A percentile compares a stretch with the other conserved stretches of the same genome.
Evolutionary conservation across 1,140 invertebrate species (phyloP).

Genomic region (Ceratina calcarata): DNA sequence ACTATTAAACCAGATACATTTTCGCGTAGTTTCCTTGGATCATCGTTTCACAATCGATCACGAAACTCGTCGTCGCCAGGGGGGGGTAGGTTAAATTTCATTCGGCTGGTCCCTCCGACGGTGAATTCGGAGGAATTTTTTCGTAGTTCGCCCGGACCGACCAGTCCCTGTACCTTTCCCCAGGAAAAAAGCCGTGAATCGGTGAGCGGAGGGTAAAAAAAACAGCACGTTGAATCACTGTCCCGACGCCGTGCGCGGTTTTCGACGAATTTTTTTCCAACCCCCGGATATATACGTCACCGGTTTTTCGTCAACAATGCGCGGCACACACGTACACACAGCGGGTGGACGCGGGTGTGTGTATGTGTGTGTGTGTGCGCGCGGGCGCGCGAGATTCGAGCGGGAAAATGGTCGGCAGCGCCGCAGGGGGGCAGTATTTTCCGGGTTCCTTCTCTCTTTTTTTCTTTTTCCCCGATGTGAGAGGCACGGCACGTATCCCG

Average conservation of each 20-base stretch:
- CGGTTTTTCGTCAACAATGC: conserved; percentile 52
- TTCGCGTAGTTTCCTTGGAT: too few species aligned
- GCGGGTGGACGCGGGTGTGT: too few species aligned
- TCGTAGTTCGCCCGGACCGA: not conserved
- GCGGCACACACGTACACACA: not conserved
- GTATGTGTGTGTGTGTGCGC: too few species aligned
- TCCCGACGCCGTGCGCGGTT: conserved; percentile 33
- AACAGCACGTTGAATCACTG: conserved; percentile 23
- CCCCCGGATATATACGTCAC: conserved; percentile 29
- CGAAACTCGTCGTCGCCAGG: not conserved
- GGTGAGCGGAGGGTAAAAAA: not conserved
- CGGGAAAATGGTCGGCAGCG: conserved; percentile 26
- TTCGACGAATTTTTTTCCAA: conserved; percentile 46
- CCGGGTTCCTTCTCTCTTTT: conserved; percentile 6
- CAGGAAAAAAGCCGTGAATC: not conserved
- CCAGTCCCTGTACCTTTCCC: not conserved
- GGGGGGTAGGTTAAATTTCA: not conserved
- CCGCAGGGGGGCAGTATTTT: conserved; percentile 47
- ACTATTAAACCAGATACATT: too few species aligned
- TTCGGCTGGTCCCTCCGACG: too few species aligned
- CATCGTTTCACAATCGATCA: too few species aligned
- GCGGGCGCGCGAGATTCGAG: not conserved
- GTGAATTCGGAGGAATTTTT: not conserved
- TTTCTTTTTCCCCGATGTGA: not conserved
- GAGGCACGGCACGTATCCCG: conserved; percentile 14